Percentiles rank a stretch among this genome's conserved stretches.
phyloP scores from a whole-genome alignment of 2,797 vertebrate genomes.

The Melanotaenia trifasciata region DNA sequence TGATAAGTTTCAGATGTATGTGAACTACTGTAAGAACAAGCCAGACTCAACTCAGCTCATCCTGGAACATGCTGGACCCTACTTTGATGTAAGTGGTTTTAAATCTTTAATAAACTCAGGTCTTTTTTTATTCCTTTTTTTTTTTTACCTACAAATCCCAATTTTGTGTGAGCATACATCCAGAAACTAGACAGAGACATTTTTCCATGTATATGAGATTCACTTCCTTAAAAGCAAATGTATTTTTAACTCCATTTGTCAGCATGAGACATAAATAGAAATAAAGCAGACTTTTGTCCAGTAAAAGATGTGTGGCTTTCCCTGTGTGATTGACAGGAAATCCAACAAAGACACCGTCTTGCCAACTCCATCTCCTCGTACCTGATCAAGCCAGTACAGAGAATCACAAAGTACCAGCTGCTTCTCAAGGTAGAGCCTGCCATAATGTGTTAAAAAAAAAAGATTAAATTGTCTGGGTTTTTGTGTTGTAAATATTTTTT shows the following conservation, averaged over 20 bases:
- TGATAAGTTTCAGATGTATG: conserved; percentile 99
- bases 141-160: neutral
- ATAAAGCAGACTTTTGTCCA: neutral
- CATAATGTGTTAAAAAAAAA: neutral
- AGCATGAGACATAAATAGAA: neutral
- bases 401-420: conserved; percentile 99
- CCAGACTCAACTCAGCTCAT: conserved; percentile 98
- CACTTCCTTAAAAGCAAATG: neutral
- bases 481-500: too few relatives aligned
- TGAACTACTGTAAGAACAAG: conserved; percentile 98
- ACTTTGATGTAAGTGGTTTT: conserved; percentile 92
- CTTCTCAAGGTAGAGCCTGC: conserved; percentile 89
- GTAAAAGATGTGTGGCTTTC: neutral
- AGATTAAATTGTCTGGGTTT: neutral
- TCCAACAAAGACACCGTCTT: conserved; percentile 95
- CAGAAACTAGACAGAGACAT: neutral
- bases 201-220: neutral
- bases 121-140: neutral
- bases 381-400: conserved; percentile 98
- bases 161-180: neutral
- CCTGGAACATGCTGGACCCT: conserved; percentile 94
- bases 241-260: neutral
- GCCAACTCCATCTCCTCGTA: conserved; percentile 99
- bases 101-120: neutral
- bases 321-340: conserved; percentile 85